Evolutionary conservation across 1,140 invertebrate genomes (phyloP).

Genomic region (Camponotus pennsylvanicus): DNA sequence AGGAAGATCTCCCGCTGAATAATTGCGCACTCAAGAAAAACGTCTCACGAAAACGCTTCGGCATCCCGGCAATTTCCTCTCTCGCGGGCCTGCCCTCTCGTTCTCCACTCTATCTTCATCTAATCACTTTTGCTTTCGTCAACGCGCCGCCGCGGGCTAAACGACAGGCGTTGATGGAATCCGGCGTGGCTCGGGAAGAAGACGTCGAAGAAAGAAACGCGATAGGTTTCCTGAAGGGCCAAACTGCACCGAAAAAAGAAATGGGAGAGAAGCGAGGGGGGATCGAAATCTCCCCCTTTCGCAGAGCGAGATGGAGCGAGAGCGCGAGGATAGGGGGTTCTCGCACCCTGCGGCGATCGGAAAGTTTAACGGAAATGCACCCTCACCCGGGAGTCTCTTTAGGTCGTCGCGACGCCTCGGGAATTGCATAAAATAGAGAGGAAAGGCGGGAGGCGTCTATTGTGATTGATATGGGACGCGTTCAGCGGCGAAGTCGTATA

Average conservation of each 20-base stretch:
- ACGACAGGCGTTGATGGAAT: constrained; percentile 67
- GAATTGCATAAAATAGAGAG: constrained; percentile 45
- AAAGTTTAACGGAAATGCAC: constrained; percentile 72
- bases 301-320: not conserved
- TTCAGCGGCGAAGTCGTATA: constrained; percentile 4
- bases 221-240: constrained; percentile 49
- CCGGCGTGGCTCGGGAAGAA: constrained; percentile 25
- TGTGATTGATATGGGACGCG: constrained; percentile 45
- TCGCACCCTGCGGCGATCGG: constrained; percentile 72
- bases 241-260: constrained; percentile 37
- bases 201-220: constrained; percentile 17
- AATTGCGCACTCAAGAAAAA: constrained; percentile 10
- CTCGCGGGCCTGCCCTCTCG: constrained; percentile 38
- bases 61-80: constrained; percentile 51
- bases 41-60: not conserved
- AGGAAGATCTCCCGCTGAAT: constrained; percentile 8
- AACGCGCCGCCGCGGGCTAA: constrained; percentile 65
- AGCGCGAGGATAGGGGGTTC: constrained; percentile 64
- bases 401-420: constrained; percentile 7
- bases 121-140: constrained; percentile 63
- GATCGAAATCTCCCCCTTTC: constrained; percentile 13
- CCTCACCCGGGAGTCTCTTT: constrained; percentile 57
- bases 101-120: constrained; percentile 61
- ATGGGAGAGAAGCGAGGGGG: constrained; percentile 5
- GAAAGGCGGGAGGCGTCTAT: not conserved